These are phyloP conservation scores for Brachyhypopomus gauderio DNA, from an alignment of 2,113 vertebrate species.

Conservation along the genomic window DNA sequence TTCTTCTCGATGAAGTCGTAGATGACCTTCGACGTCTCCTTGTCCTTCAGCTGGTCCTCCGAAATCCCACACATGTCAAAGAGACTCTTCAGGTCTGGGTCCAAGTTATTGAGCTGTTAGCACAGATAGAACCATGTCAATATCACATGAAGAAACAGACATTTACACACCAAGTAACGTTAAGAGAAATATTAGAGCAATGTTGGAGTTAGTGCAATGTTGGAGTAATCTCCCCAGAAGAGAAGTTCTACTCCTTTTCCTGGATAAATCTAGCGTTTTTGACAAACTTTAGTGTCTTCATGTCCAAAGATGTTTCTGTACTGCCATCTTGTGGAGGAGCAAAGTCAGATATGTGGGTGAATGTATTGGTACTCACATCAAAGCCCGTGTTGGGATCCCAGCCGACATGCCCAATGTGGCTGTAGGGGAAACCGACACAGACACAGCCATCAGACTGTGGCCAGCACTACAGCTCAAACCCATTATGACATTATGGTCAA, in stretches of 20 bases:
- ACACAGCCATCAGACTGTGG: not conserved
- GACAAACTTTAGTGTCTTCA: too few species aligned
- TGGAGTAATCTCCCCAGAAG: too few species aligned
- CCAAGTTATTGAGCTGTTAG: conserved; percentile 91
- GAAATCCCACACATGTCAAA: conserved; percentile 98
- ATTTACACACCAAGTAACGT: too few species aligned
- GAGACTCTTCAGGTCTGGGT: conserved; percentile 95
- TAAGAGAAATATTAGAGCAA: too few species aligned
- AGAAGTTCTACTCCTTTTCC: too few species aligned
- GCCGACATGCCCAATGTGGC: conserved; percentile 95
- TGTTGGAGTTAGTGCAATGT: too few species aligned
- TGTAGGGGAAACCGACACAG: conserved; percentile 58
- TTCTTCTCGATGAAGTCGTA: conserved; percentile 99
- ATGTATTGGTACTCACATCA: conserved; percentile 84
- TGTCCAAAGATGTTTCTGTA: conserved; percentile 4
- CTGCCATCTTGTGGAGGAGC: conserved; percentile 60
- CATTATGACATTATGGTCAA: not conserved
- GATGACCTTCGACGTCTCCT: conserved; percentile 98
- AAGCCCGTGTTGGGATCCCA: conserved; percentile 99
- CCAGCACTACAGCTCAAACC: not conserved
- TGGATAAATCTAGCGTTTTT: too few species aligned
- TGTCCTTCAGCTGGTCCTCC: conserved; percentile 95
- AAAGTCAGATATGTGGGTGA: not conserved
- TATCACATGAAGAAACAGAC: not conserved
- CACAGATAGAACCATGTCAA: not conserved